These are phyloP conservation scores for Autographa gamma DNA, from an alignment of 2,888 invertebrate species.

Conservation along the genomic window DNA sequence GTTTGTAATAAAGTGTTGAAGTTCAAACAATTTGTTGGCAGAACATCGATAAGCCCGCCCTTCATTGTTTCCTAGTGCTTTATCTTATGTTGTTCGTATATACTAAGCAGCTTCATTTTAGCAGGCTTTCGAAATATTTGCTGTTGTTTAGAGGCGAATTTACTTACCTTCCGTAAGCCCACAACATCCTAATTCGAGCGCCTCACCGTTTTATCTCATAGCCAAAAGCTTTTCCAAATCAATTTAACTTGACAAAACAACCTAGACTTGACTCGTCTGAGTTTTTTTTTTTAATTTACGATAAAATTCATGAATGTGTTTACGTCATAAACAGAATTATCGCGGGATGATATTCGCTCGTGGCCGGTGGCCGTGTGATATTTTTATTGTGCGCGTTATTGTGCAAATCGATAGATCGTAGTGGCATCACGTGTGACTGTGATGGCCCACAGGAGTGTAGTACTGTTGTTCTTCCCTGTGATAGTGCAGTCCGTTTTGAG, in stretches of 20 bases:
- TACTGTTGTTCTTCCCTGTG: conserved; percentile 47
- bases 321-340: conserved; percentile 71
- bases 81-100: too few relatives aligned
- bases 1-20: too few relatives aligned
- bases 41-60: too few relatives aligned
- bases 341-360: conserved; percentile 74
- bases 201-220: neutral
- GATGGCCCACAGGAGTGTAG: conserved; percentile 63
- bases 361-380: conserved; percentile 58
- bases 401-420: conserved; percentile 46
- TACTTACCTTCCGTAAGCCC: too few relatives aligned
- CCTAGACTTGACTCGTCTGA: conserved; percentile 52
- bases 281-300: conserved; percentile 54
- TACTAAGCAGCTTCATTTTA: too few relatives aligned
- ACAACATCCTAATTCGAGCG: too few relatives aligned
- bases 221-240: neutral
- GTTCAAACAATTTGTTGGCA: too few relatives aligned
- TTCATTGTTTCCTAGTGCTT: too few relatives aligned
- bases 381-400: conserved; percentile 70
- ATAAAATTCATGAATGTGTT: conserved; percentile 70
- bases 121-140: too few relatives aligned
- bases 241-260: conserved; percentile 15
- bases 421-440: conserved; percentile 46
- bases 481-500: conserved; percentile 61
- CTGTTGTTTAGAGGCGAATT: too few relatives aligned